phyloP scores from a whole-genome alignment of 2,113 vertebrate genomes.

The Brachyhypopomus occidentalis region DNA sequence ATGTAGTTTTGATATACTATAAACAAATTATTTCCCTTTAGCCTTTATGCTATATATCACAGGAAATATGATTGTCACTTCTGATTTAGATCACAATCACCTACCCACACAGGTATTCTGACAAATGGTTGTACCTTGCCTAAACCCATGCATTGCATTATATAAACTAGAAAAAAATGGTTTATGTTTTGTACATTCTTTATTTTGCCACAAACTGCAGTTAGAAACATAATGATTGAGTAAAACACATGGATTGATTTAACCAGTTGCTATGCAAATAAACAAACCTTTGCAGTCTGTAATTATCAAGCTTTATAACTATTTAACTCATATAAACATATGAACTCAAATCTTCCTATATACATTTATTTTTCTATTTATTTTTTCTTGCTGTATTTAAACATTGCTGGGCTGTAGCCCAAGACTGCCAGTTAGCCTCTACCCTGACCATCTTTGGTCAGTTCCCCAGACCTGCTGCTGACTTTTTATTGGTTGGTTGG shows the following conservation, averaged over 20 bases:
- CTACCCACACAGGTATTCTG: neutral
- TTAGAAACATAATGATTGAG: neutral
- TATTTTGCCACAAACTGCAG: neutral
- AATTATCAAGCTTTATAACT: neutral
- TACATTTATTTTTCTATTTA: too few relatives aligned
- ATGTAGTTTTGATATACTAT: too few relatives aligned
- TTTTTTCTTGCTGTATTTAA: too few relatives aligned
- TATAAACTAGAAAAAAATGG: neutral
- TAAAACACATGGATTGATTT: neutral
- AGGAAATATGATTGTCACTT: neutral
- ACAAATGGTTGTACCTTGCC: neutral
- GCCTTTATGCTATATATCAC: neutral
- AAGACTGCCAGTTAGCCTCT: too few relatives aligned
- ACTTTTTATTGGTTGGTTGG: too few relatives aligned
- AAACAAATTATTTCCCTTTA: neutral
- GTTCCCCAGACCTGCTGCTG: too few relatives aligned
- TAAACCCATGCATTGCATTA: neutral
- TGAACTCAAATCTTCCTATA: too few relatives aligned
- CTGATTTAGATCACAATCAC: neutral
- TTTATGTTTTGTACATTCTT: neutral
- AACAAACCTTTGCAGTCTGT: neutral
- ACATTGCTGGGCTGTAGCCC: too few relatives aligned
- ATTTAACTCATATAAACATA: neutral
- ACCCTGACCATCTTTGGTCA: too few relatives aligned
- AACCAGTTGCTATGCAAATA: neutral